Conservation (phyloP, 1,140 invertebrate species). For the Eumeta japonica region DNA sequence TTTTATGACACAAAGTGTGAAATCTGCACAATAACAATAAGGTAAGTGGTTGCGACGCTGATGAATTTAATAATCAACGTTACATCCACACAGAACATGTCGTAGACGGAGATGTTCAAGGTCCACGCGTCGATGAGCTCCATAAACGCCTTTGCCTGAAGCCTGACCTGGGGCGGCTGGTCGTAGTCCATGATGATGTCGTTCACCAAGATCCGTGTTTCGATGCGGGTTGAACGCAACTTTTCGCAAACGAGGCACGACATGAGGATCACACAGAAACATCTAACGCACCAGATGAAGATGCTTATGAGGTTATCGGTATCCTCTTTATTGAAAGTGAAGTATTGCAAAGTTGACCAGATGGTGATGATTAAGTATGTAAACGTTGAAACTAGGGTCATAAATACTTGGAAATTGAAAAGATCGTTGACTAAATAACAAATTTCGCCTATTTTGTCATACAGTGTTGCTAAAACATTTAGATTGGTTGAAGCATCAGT, state of each 20-base stretch:
- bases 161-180: conserved; percentile 20
- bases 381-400: conserved; percentile 28
- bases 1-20: conserved; percentile 23
- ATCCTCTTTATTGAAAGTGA: conserved; percentile 8
- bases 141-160: conserved; percentile 35
- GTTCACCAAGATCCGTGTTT: conserved; percentile 24
- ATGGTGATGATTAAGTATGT: conserved; percentile 27
- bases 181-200: conserved; percentile 33
- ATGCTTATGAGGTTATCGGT: conserved; percentile 14
- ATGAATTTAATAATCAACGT: conserved; percentile 32
- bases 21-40: conserved; percentile 35
- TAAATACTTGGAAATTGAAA: conserved; percentile 33
- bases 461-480: too few relatives aligned
- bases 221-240: conserved; percentile 18
- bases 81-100: conserved; percentile 33
- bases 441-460: conserved; percentile 23
- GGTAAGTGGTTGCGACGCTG: conserved; percentile 30
- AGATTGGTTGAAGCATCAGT: conserved; percentile 25
- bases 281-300: conserved; percentile 19
- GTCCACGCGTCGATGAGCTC: conserved; percentile 28
- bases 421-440: conserved; percentile 22
- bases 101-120: conserved; percentile 25
- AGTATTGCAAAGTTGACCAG: conserved; percentile 29
- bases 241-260: conserved; percentile 28
- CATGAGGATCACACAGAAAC: conserved; percentile 20